These are phyloP conservation scores for Aspidapion aeneum DNA, from an alignment of 2,888 invertebrate species.

Conservation along the genomic window DNA sequence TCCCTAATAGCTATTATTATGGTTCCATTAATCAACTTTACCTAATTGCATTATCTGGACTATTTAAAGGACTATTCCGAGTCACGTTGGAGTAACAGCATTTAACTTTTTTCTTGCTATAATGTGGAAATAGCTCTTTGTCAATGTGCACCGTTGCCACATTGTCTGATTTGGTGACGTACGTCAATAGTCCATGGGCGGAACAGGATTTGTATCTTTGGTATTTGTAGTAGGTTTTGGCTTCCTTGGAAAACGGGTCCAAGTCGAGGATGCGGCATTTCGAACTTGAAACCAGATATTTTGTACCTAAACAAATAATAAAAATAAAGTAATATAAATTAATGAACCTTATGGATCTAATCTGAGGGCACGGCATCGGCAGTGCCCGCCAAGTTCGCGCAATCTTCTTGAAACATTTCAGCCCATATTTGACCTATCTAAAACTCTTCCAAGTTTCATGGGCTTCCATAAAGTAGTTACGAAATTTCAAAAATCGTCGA, in stretches of 20 bases:
- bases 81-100: constrained; percentile 40
- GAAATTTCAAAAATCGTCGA: too few species aligned
- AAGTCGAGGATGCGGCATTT: constrained; percentile 61
- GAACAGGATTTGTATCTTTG: constrained; percentile 55
- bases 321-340: too few species aligned
- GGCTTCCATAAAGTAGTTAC: too few species aligned
- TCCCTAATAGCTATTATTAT: too few species aligned
- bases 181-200: constrained; percentile 41
- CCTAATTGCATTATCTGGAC: constrained; percentile 36
- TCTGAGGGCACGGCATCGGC: too few species aligned
- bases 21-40: too few species aligned
- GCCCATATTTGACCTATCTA: too few species aligned
- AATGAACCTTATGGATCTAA: too few species aligned
- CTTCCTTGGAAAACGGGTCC: constrained; percentile 56
- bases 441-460: too few species aligned
- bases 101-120: constrained; percentile 32
- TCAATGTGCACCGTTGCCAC: constrained; percentile 41
- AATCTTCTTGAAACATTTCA: too few species aligned
- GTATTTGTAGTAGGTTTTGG: constrained; percentile 52
- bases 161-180: constrained; percentile 38
- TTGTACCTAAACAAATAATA: neutral
- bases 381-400: too few species aligned
- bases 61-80: constrained; percentile 26
- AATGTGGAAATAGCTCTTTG: constrained; percentile 34
- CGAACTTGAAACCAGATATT: constrained; percentile 55